Evolutionary conservation across 23 tunicate species (phyloP).

Genomic region (Aplidium turbinatum): DNA sequence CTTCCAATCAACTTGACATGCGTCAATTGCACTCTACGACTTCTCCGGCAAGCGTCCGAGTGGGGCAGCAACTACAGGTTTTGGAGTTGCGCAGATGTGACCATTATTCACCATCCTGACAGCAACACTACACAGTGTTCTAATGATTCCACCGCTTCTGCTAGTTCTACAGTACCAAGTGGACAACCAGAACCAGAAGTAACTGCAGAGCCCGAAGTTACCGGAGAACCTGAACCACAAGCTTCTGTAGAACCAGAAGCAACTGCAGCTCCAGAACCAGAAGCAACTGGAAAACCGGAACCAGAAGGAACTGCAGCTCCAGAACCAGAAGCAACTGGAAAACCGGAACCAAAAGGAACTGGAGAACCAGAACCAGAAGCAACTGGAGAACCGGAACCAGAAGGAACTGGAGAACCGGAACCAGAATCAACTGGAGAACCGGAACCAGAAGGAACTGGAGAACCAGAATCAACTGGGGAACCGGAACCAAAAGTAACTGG

Average conservation of each 20-base stretch:
- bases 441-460: constrained; percentile 10
- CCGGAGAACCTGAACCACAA: constrained; percentile 39
- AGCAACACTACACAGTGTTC: constrained; percentile 31
- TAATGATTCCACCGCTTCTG: background rate
- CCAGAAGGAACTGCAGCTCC: constrained; percentile 19
- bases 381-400: constrained; percentile 14
- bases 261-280: constrained; percentile 23
- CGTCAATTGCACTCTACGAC: constrained; percentile 54
- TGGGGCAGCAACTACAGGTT: constrained; percentile 67
- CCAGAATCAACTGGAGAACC: constrained; percentile 42
- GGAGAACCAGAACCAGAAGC: constrained; percentile 36
- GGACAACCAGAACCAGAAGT: constrained; percentile 33
- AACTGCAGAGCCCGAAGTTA: constrained; percentile 24
- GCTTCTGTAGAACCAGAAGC: constrained; percentile 22
- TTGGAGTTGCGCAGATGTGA: constrained; percentile 94
- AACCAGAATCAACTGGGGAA: constrained; percentile 21
- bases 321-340: constrained; percentile 19
- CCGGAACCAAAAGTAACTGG: constrained; percentile 34
- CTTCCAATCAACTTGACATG: constrained; percentile 53
- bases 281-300: constrained; percentile 8
- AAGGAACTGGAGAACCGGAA: constrained; percentile 18
- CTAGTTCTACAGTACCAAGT: constrained; percentile 17
- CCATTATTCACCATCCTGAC: constrained; percentile 51
- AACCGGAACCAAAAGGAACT: constrained; percentile 35
- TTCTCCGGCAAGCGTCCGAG: constrained; percentile 82